Base-by-base conservation (phyloP, 2,797 vertebrate species). In the Petrocephalus schoutedeni region DNA sequence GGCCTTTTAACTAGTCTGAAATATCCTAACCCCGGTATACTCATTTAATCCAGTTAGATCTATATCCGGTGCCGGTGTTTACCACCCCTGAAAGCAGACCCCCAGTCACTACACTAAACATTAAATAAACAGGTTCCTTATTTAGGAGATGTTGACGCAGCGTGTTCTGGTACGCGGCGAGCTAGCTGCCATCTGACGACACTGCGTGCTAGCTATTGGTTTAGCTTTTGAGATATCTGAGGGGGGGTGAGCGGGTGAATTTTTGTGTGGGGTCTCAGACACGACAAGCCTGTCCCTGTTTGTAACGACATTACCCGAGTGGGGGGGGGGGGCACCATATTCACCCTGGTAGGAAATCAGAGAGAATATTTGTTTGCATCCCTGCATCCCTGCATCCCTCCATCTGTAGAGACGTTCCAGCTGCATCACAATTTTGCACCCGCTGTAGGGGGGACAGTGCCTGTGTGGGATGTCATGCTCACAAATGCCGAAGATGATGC, bases 281-380 rank as follows among this genome's bases (percentile, higher is more conserved):
- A 32, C 10, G 12, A 67, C 61, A 32, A 12, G 10, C 61, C 61
- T 3, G n/a, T 64, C 9, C 23, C 23, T 28, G 21, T 21, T 64
- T 14, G 28, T 32, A 28, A 67, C 95, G 94, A 95, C 94, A 92
- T 91, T 28, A 28, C 28, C 28, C 28, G 28, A 28, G 28, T 28
- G 28, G 28, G 28, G 41, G 41, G 41, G 64, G 1, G 28, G 64
- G 1, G 28, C 12, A 14, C 64, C 64, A 67, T 67, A 3, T 67
- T 32, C 64, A 32, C 10, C 28, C 0, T 32, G 10, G 61, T 14
- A 67, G 12, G 64, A 67, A 14, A 14, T 14, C 23, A 5, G 64
- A 32, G 64, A 5, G 4, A 67, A 3, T 32, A 1, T 32, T 14
- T 23, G 1, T 1, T 67, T 3, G 4, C 64, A 28, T 28, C 23